phyloP scores from a whole-genome alignment of 1,140 invertebrate species.

The Geopemphigus sp. region DNA sequence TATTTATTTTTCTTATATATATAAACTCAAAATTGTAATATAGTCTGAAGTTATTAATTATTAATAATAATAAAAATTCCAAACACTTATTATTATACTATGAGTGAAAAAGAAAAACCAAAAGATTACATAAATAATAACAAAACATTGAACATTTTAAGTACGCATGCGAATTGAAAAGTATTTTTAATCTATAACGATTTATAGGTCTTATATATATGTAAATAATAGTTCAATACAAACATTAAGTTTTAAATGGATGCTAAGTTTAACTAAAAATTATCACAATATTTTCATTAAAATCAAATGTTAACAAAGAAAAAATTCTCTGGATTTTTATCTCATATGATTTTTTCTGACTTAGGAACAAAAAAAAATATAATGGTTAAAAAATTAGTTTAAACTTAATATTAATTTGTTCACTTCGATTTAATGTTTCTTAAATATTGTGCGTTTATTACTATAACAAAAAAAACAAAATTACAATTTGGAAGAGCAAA shows the following conservation, averaged over 20 bases:
- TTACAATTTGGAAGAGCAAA: constrained; percentile 32
- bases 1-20: constrained; percentile 17
- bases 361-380: constrained; percentile 46
- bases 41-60: constrained; percentile 31
- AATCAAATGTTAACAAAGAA: constrained; percentile 41
- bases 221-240: not conserved
- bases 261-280: constrained; percentile 41
- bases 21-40: constrained; percentile 33
- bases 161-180: constrained; percentile 39
- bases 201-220: constrained; percentile 1
- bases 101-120: constrained; percentile 31
- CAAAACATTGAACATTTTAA: constrained; percentile 42
- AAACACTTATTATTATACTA: constrained; percentile 20
- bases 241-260: constrained; percentile 15
- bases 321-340: not conserved
- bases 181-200: constrained; percentile 23
- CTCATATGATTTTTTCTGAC: not conserved
- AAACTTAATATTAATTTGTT: constrained; percentile 46
- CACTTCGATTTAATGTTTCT: constrained; percentile 3
- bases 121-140: constrained; percentile 38
- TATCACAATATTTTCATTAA: constrained; percentile 44
- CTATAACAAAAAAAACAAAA: not conserved
- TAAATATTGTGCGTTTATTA: constrained; percentile 26
- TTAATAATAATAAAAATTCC: not conserved
- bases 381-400: constrained; percentile 45